Evolutionary conservation across 2,797 vertebrate genomes (phyloP).

Genomic region (Gorsachius magnificus): DNA sequence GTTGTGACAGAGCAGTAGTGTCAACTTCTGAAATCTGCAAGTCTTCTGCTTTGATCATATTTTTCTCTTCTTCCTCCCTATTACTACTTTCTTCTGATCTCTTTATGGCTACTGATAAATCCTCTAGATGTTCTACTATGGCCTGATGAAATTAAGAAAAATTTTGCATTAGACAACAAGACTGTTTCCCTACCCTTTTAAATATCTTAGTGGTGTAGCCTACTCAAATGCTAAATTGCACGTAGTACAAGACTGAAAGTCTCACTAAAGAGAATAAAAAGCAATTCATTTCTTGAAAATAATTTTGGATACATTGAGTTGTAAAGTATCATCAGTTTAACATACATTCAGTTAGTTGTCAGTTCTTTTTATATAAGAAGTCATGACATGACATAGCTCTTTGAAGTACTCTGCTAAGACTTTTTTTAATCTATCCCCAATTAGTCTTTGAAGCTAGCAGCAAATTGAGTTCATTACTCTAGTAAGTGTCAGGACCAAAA

Average conservation of each 20-base stretch:
- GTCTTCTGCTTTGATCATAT: slow-evolving; percentile 47
- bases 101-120: not conserved
- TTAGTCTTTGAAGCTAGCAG: not conserved
- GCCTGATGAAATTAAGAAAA: slow-evolving; percentile 30
- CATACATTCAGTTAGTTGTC: not conserved
- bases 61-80: slow-evolving; percentile 66
- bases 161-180: not conserved
- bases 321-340: not conserved
- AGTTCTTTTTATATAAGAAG: not conserved
- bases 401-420: not conserved
- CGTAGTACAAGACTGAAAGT: not conserved
- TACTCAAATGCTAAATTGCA: not conserved
- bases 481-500: not conserved
- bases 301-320: not conserved
- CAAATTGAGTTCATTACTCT: not conserved
- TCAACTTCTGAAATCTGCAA: slow-evolving; percentile 25
- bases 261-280: not conserved
- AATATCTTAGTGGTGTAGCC: not conserved
- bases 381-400: not conserved
- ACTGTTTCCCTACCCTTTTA: not conserved
- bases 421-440: not conserved
- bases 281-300: not conserved
- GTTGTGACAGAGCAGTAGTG: slow-evolving; percentile 29
- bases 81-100: slow-evolving; percentile 53
- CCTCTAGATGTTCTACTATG: not conserved